Percentiles rank a stretch among this genome's conserved stretches.
Conservation (phyloP, 2,888 invertebrate species). For the Pogonocherus hispidulus region DNA sequence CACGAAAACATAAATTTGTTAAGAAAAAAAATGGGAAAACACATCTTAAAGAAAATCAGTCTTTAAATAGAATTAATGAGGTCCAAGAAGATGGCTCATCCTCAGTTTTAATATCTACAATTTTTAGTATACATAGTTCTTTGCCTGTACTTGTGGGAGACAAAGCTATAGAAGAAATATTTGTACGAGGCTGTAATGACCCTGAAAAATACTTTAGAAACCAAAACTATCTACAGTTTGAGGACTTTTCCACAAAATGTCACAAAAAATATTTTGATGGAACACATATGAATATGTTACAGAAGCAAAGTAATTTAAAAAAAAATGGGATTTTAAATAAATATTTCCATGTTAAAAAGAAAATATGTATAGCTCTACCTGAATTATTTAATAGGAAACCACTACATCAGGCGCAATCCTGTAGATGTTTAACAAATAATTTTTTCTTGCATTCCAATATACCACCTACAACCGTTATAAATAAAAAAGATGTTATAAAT, state of each 20-base stretch:
- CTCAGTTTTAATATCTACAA: slow-evolving; percentile 61
- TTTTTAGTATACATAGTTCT: slow-evolving; percentile 61
- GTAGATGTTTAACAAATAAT: slow-evolving; percentile 74
- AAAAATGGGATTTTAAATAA: slow-evolving; percentile 76
- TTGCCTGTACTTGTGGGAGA: slow-evolving; percentile 67
- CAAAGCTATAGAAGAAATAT: slow-evolving; percentile 70
- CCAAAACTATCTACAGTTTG: slow-evolving; percentile 56
- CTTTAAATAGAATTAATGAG: slow-evolving; percentile 87
- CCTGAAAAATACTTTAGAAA: slow-evolving; percentile 24
- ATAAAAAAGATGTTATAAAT: slow-evolving; percentile 63
- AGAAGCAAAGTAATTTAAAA: slow-evolving; percentile 58
- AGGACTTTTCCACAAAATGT: slow-evolving; percentile 32
- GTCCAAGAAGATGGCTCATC: slow-evolving; percentile 79
- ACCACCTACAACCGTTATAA: slow-evolving; percentile 8
- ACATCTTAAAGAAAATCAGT: slow-evolving; percentile 84
- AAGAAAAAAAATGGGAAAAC: slow-evolving; percentile 73
- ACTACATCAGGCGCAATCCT: slow-evolving; percentile 75
- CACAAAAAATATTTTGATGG: slow-evolving; percentile 20
- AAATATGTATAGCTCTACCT: slow-evolving; percentile 75
- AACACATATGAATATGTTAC: slow-evolving; percentile 28
- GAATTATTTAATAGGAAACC: slow-evolving; percentile 71
- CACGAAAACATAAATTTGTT: slow-evolving; percentile 70
- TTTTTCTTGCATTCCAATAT: slow-evolving; percentile 33
- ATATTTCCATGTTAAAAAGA: slow-evolving; percentile 79
- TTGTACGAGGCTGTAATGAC: slow-evolving; percentile 45